A percentile compares a stretch with the other conserved stretches of the same genome.
phyloP scores from a whole-genome alignment of 64 coral and sea anemone genomes.

The Anthopleura sola region DNA sequence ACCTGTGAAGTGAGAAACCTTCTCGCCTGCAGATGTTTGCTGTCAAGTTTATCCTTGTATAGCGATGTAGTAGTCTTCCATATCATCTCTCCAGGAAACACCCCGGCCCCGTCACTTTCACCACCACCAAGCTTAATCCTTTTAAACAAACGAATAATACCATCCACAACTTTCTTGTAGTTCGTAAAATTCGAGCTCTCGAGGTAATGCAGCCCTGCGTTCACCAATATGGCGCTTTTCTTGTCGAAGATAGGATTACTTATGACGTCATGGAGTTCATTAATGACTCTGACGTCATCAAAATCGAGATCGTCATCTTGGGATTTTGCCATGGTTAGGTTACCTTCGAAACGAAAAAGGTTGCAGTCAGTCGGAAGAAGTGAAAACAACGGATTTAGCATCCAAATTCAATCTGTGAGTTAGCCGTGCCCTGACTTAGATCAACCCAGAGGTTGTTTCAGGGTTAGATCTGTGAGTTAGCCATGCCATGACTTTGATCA shows the following conservation, averaged over 20 bases:
- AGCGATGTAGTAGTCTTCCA: conserved; percentile 82
- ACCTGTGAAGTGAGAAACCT: conserved; percentile 80
- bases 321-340: conserved; percentile 43
- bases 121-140: conserved; percentile 26
- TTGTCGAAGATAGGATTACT: conserved; percentile 58
- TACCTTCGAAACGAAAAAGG: conserved; percentile 33
- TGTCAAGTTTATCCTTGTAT: conserved; percentile 79
- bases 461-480: too few relatives aligned
- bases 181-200: conserved; percentile 90
- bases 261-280: conserved; percentile 74
- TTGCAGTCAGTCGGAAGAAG: neutral
- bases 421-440: too few relatives aligned
- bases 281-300: conserved; percentile 59
- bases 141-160: conserved; percentile 56
- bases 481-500: too few relatives aligned
- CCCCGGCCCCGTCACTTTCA: conserved; percentile 21
- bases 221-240: conserved; percentile 60
- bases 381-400: neutral
- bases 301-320: conserved; percentile 69
- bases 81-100: conserved; percentile 78
- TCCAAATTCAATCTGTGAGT: too few relatives aligned
- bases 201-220: conserved; percentile 84
- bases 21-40: conserved; percentile 66
- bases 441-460: too few relatives aligned
- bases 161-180: conserved; percentile 58